Conservation (phyloP, 2,797 vertebrate species). For the Argyrosomus regius region DNA sequence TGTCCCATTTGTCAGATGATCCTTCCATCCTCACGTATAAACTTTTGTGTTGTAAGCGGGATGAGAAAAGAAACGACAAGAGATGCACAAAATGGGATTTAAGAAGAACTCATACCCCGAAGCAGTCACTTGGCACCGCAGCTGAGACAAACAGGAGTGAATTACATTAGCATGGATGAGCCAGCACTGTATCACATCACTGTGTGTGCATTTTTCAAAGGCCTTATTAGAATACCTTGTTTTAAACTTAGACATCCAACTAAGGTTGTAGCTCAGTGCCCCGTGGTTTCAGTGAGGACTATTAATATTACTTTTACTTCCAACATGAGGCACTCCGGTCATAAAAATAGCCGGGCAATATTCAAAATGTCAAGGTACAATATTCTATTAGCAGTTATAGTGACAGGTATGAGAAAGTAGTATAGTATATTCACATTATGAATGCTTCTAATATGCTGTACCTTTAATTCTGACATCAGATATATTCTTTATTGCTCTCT, state of each 20-base stretch:
- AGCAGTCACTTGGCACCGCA: constrained; percentile 33
- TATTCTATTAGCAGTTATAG: constrained; percentile 21
- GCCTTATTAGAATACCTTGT: neutral
- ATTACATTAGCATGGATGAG: constrained; percentile 53
- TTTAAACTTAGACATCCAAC: constrained; percentile 11
- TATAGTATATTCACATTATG: neutral
- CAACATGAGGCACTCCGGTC: neutral
- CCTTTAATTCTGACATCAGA: neutral
- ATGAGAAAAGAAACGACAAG: constrained; percentile 23
- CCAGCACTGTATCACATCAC: constrained; percentile 9
- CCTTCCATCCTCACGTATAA: neutral
- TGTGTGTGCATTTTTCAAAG: neutral
- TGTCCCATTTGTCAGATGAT: neutral
- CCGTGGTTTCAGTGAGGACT: constrained; percentile 12
- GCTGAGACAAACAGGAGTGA: constrained; percentile 42
- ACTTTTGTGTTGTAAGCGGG: constrained; percentile 13
- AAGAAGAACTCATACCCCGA: constrained; percentile 15
- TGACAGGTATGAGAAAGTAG: neutral
- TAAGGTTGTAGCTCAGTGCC: neutral
- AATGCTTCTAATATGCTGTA: neutral
- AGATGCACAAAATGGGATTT: constrained; percentile 33
- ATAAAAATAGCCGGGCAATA: constrained; percentile 19
- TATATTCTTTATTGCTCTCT: no score
- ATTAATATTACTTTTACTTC: constrained; percentile 3
- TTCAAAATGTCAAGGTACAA: constrained; percentile 29